These are phyloP conservation scores for Pelusios castaneus DNA, from an alignment of 2,113 vertebrate genomes.

Conservation along the genomic window DNA sequence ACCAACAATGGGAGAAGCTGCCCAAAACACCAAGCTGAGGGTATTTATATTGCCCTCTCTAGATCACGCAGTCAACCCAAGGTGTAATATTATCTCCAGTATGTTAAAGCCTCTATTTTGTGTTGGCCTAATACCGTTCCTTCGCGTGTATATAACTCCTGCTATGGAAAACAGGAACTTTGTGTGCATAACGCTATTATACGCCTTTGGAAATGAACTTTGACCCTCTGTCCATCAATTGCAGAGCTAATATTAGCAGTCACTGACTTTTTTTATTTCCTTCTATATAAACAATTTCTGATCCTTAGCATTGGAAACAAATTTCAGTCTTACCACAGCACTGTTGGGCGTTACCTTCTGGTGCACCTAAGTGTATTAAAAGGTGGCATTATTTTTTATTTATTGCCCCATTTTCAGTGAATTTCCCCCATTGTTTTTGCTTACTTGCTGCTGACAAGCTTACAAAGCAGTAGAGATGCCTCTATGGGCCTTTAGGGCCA, in stretches of 20 bases:
- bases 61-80: background rate
- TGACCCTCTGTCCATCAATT: background rate
- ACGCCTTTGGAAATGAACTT: background rate
- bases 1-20: background rate
- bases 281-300: background rate
- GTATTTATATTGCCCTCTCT: background rate
- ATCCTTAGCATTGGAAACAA: background rate
- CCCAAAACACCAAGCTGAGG: background rate
- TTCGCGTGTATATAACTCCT: background rate
- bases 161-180: background rate
- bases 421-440: background rate
- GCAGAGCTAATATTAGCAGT: background rate
- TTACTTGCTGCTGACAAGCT: background rate
- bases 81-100: background rate
- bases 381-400: background rate
- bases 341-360: background rate
- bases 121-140: background rate
- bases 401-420: background rate
- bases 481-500: background rate
- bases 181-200: background rate
- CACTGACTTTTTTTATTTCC: rapidly evolving
- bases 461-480: background rate
- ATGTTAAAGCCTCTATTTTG: background rate
- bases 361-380: background rate
- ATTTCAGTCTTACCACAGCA: rapidly evolving